Conservation (phyloP, 2,888 invertebrate species). For the Lysandra bellargus region DNA sequence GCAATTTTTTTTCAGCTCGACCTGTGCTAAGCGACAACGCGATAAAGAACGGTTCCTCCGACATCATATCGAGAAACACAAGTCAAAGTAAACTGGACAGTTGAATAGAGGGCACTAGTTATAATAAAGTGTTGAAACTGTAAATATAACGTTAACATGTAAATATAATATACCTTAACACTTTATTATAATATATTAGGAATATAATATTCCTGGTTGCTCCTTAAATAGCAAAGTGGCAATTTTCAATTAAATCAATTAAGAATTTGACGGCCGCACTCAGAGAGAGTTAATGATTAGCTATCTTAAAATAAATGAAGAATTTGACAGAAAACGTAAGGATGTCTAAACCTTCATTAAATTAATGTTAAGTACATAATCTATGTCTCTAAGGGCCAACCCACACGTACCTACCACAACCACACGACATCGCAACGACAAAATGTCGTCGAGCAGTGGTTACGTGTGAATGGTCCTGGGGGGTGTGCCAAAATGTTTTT, state of each 20-base stretch:
- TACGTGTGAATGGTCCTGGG: too few species aligned
- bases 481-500: too few species aligned
- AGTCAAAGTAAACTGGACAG: conserved; percentile 73
- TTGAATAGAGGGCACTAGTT: conserved; percentile 47
- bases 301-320: too few species aligned
- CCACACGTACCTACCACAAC: too few species aligned
- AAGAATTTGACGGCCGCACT: too few species aligned
- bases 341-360: too few species aligned
- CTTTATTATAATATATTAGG: conserved; percentile 9
- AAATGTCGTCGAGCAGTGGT: too few species aligned
- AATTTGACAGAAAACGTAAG: too few species aligned
- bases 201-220: background rate
- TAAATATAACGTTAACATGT: conserved; percentile 32
- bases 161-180: conserved; percentile 32
- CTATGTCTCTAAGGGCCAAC: too few species aligned
- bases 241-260: background rate
- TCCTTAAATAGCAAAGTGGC: background rate
- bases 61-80: conserved; percentile 62
- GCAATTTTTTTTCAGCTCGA: conserved; percentile 55
- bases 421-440: too few species aligned
- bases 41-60: conserved; percentile 50
- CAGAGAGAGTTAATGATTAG: too few species aligned
- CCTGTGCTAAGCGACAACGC: conserved; percentile 66
- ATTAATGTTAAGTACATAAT: too few species aligned
- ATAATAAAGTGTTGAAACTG: conserved; percentile 33